Evolutionary conservation across 2,888 invertebrate species (phyloP).

Genomic region (Drosophila kuntzei): DNA sequence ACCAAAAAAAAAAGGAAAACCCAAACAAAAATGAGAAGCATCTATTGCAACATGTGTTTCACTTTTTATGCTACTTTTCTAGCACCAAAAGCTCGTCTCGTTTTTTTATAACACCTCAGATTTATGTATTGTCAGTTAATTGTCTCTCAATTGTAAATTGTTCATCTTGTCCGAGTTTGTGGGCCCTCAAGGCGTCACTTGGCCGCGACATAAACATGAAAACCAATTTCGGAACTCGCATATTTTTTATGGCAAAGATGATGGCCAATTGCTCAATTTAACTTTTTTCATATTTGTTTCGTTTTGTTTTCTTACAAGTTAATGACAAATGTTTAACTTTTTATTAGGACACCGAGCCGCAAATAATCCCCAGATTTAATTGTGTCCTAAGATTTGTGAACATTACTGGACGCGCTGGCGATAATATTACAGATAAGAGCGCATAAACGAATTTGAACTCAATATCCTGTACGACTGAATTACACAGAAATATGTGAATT

Average conservation of each 20-base stretch:
- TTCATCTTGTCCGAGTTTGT: constrained; percentile 52
- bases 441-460: background rate
- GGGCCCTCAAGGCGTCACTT: constrained; percentile 63
- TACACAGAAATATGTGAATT: background rate
- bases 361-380: constrained; percentile 53
- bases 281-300: constrained; percentile 70
- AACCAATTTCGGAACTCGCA: constrained; percentile 41
- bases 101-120: constrained; percentile 71
- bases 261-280: constrained; percentile 74
- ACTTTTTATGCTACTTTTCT: constrained; percentile 45
- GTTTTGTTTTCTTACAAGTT: constrained; percentile 60
- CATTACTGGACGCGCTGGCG: constrained; percentile 23
- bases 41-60: constrained; percentile 62
- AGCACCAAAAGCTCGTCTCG: constrained; percentile 21
- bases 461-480: background rate
- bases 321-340: constrained; percentile 54
- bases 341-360: constrained; percentile 47
- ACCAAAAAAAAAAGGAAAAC: constrained; percentile 40
- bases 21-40: constrained; percentile 8
- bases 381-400: constrained; percentile 51
- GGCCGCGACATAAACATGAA: constrained; percentile 60
- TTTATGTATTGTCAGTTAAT: constrained; percentile 72
- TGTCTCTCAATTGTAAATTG: constrained; percentile 70
- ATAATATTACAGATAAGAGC: constrained; percentile 3
- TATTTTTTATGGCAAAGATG: constrained; percentile 72